Base-by-base conservation (phyloP, 2,797 vertebrate species). In the Coregonus suidteri region DNA sequence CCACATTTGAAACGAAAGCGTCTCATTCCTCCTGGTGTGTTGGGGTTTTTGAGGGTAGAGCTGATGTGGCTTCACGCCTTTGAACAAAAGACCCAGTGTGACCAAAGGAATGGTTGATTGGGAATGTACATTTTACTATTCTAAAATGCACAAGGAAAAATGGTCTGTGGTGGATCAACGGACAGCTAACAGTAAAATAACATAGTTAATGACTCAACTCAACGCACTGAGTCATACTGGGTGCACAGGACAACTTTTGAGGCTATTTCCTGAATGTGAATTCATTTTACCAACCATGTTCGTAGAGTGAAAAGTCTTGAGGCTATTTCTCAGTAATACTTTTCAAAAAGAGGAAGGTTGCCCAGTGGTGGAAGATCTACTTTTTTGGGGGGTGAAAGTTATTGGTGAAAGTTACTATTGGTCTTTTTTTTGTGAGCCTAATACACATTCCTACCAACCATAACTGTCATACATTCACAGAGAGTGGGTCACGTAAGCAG, bases 1-100 rank as follows among this genome's bases (percentile, higher is more conserved):
- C 90, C 88, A 73, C 90, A 90, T 88, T 85, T 25, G 25, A 89
- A 92, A 92, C 52, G 1, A 84, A 85, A 83, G 87, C 88, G 78
- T 86, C 87, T 85, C 87, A 71, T 5, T 85, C 84, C 4, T 83
- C 74, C 77, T 82, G 74, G 77, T 83, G 88, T 13, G 41, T 47
- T 47, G 9, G 41, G 41, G 41, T 9, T 47, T 35, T 47, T 47
- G 41, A 47, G 41, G 41, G 11, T 47, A 47, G 9, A 59, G 20
- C 82, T 80, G 84, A 89, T 81, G 79, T 14, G 41, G 70, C 72
- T 64, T 53, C 71, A 77, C 15, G 6, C 71, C 31, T 25, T 73
- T 76, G 78, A 90, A 88, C 85, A 84, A 88, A 88, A 68, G 81
- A 72, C 74, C 71, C 25, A 59, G 34, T 41, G 18, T 75, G 81